Evolutionary conservation across 2,888 invertebrate genomes (phyloP), one percentile per base, ranked within the genome.

Genomic region (Xestobium rufovillosum): DNA sequence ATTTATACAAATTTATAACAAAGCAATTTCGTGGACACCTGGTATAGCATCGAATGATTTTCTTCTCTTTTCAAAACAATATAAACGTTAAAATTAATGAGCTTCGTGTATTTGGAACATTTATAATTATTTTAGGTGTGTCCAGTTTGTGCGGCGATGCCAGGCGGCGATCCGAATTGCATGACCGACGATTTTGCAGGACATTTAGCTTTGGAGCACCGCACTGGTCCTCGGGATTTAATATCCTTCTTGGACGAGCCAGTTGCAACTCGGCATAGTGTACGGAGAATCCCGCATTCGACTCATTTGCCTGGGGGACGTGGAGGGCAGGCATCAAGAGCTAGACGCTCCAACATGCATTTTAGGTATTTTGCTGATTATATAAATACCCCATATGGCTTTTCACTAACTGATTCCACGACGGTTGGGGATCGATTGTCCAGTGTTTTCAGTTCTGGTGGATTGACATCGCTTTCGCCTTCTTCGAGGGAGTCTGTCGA

Each of bases 181-280:
- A 89, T 95, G 68, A 95, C 95, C 47, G 95, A 96, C 72, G 96
- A 97, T 73, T 91, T 97, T 71, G 86, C 91, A 50, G 88, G 90
- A 56, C 97, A 97, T 75, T 79, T 97, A 60, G 86, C 89, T 44
- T 70, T 94, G 52, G 95, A 96, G 66, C 97, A 97, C 71, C 81
- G 91, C 58, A 57, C 63, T 31, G 65, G 65, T 14, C 82, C 85
- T 53, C 75, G 92, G 66, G 94, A 94, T 74, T 77, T 92, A 60
- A 92, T 90, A 67, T 87, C 88, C 54, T 89, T 90, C 77, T 69
- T 89, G 60, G 94, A 94, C 69, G 92, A 94, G 67, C 90, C 91
- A 43, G 80, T 82, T 52, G 83, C 80, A 19, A 60, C 60, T 15
- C 57, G 65, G 26, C 67, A 67, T 48, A 65, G 62, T 49, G 67